phyloP scores from a whole-genome alignment of 2,888 invertebrate species.

The Zeuzera pyrina region DNA sequence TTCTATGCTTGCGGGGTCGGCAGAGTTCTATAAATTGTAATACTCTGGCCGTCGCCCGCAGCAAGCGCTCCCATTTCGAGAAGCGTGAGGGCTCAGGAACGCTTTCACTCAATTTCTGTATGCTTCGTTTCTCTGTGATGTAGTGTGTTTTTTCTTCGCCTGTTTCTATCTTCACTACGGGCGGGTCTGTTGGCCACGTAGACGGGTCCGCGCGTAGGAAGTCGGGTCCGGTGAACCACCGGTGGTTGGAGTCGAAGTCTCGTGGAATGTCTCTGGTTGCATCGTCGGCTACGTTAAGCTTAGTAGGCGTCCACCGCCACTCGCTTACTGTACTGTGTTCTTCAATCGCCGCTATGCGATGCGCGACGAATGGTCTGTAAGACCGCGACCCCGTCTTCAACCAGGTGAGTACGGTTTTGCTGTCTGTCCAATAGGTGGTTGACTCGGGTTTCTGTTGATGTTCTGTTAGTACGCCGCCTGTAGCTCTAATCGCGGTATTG shows the following conservation, averaged over 20 bases:
- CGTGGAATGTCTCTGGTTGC: too few relatives aligned
- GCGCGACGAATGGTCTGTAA: too few relatives aligned
- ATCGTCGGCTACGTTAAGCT: slow-evolving; percentile 12
- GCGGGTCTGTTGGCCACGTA: too few relatives aligned
- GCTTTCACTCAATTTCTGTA: background rate
- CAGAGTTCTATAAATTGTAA: background rate
- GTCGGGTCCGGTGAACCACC: too few relatives aligned
- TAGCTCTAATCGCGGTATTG: slow-evolving; percentile 3
- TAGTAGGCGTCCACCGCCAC: slow-evolving; percentile 15
- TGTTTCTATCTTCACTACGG: too few relatives aligned
- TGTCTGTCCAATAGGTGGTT: slow-evolving; percentile 4
- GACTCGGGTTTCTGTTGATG: slow-evolving; percentile 1
- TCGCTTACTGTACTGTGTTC: slow-evolving; percentile 1
- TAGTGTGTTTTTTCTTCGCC: too few relatives aligned
- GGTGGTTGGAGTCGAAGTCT: too few relatives aligned
- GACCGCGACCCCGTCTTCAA: too few relatives aligned
- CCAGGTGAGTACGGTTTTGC: too few relatives aligned
- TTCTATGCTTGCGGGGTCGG: background rate
- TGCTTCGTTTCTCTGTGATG: slow-evolving; percentile 13
- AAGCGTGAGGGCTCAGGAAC: background rate
- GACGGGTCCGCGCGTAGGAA: too few relatives aligned
- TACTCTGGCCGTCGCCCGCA: background rate
- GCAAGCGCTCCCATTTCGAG: background rate
- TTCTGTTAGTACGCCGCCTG: slow-evolving; percentile 3
- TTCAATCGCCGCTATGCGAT: too few relatives aligned